phyloP scores from a whole-genome alignment of 2,797 vertebrate genomes.

The Cetoscarus ocellatus region DNA sequence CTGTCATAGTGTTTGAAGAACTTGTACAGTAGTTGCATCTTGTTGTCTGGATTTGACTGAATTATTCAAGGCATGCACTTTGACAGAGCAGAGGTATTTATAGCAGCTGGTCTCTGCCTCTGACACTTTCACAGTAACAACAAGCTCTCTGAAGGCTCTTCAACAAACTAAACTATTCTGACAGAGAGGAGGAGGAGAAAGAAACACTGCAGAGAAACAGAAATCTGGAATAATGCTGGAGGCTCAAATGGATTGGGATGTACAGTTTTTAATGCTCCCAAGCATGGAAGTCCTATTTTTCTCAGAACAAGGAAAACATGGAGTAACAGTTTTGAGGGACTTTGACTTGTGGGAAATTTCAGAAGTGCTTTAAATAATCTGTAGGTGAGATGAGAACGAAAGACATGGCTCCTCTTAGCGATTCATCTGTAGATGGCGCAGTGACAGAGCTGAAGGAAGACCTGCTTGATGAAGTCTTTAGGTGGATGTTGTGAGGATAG shows the following conservation, averaged over 20 bases:
- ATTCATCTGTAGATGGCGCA: conserved; percentile 26
- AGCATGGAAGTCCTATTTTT: conserved; percentile 28
- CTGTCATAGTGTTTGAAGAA: conserved; percentile 46
- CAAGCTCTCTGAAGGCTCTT: conserved; percentile 62
- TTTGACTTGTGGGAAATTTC: conserved; percentile 16
- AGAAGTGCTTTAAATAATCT: conserved; percentile 26
- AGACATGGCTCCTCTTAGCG: conserved; percentile 5
- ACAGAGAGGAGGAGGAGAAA: conserved; percentile 36
- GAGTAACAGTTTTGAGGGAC: conserved; percentile 17
- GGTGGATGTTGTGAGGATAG: conserved; percentile 15
- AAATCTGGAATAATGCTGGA: conserved; percentile 48
- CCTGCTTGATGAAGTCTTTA: conserved; percentile 8
- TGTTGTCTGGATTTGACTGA: conserved; percentile 70
- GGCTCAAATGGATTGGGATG: conserved; percentile 50
- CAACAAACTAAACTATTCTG: conserved; percentile 56
- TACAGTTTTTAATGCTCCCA: conserved; percentile 16
- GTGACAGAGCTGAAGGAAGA: conserved; percentile 8
- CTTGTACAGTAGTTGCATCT: conserved; percentile 46
- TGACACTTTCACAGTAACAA: conserved; percentile 61
- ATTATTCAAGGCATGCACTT: conserved; percentile 74
- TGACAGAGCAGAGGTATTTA: conserved; percentile 75
- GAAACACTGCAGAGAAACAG: conserved; percentile 35
- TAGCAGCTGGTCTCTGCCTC: conserved; percentile 67
- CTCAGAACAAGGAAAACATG: conserved; percentile 18
- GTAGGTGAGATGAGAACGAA: conserved; percentile 32